These are phyloP conservation scores for Druceiella hillmani DNA, from an alignment of 2,888 invertebrate genomes.

Conservation along the genomic window DNA sequence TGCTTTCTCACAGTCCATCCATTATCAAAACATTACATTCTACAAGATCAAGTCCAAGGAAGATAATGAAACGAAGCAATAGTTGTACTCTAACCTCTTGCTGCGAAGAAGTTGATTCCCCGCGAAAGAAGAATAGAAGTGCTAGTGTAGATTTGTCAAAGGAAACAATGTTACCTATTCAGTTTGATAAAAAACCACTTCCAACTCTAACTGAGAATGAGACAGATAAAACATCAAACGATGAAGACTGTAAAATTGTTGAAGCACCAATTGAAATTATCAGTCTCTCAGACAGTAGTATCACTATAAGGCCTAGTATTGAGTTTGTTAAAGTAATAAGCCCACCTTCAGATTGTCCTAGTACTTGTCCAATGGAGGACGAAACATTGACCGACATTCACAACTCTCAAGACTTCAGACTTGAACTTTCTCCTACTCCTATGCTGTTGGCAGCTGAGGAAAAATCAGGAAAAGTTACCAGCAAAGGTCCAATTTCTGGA, in stretches of 20 bases:
- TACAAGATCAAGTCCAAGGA: slow-evolving; percentile 36
- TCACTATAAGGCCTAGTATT: slow-evolving; percentile 31
- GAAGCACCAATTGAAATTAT: slow-evolving; percentile 21
- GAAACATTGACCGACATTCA: slow-evolving; percentile 34
- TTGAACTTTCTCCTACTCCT: slow-evolving; percentile 37
- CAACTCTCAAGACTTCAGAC: slow-evolving; percentile 43
- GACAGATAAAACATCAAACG: slow-evolving; percentile 26
- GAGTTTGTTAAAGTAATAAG: slow-evolving; percentile 34
- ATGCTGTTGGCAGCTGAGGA: too few species aligned
- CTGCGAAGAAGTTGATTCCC: slow-evolving; percentile 2
- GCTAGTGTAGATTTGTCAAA: too few species aligned
- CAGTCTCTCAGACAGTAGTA: slow-evolving; percentile 27
- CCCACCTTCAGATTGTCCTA: slow-evolving; percentile 29
- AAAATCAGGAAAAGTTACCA: too few species aligned
- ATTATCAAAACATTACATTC: slow-evolving; percentile 36
- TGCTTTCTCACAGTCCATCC: slow-evolving; percentile 30
- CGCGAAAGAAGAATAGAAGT: too few species aligned
- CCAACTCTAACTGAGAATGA: neutral
- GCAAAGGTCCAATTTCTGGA: slow-evolving; percentile 20
- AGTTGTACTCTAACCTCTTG: slow-evolving; percentile 28
- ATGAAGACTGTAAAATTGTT: slow-evolving; percentile 24
- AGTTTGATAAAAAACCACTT: neutral
- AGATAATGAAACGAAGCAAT: slow-evolving; percentile 36
- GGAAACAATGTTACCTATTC: too few species aligned
- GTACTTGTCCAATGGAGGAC: slow-evolving; percentile 30